These are phyloP conservation scores for Globodera rostochiensis DNA, from an alignment of 1,140 invertebrate genomes.

Conservation along the genomic window DNA sequence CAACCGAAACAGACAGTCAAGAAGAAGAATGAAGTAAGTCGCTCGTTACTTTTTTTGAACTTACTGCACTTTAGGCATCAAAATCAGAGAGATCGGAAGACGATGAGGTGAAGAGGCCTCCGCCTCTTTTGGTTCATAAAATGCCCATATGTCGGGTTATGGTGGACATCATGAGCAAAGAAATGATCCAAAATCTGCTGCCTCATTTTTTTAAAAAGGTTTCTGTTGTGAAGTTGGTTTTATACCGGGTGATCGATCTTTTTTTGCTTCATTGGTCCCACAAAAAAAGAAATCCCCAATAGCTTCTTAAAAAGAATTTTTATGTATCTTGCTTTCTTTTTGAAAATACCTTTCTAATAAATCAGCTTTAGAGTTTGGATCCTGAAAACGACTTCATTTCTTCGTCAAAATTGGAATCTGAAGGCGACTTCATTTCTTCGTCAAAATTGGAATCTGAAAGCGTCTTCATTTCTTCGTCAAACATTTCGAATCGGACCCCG, in stretches of 20 bases:
- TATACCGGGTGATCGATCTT: no score
- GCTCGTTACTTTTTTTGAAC: not conserved
- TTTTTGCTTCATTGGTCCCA: no score
- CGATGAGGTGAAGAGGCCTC: not conserved
- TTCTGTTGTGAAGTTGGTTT: not conserved
- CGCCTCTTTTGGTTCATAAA: not conserved
- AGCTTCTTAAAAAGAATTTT: no score
- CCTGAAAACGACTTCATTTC: no score
- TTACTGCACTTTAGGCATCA: not conserved
- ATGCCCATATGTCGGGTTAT: not conserved
- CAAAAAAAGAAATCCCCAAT: no score
- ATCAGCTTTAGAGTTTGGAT: no score
- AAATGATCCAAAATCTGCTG: not conserved
- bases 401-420: no score
- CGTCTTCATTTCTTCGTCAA: not conserved
- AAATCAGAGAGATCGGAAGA: not conserved
- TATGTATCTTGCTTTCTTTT: no score
- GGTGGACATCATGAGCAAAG: not conserved
- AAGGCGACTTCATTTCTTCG: no score
- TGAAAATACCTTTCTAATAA: no score
- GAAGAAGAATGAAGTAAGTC: not conserved
- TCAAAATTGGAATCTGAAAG: no score
- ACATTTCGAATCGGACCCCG: not conserved
- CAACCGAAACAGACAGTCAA: not conserved
- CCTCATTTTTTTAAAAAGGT: not conserved